phyloP scores from a whole-genome alignment of 2,797 vertebrate genomes.

The Mastacembelus armatus region DNA sequence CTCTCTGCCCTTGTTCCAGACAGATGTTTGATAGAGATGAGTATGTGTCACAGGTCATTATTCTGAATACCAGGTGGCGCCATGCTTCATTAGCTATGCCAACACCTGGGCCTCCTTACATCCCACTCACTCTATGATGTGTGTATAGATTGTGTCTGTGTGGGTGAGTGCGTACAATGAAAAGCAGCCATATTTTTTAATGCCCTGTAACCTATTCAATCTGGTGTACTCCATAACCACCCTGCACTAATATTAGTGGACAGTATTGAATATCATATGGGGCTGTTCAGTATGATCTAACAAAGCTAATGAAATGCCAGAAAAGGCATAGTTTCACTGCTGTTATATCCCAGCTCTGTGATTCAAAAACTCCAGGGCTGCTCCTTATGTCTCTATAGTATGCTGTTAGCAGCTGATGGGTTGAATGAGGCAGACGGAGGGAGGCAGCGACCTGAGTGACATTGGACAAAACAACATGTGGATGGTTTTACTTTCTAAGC shows the following conservation, averaged over 20 bases:
- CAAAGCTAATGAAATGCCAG: slow-evolving; percentile 49
- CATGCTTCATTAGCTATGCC: slow-evolving; percentile 84
- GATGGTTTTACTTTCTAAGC: slow-evolving; percentile 79
- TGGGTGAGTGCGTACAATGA: slow-evolving; percentile 48
- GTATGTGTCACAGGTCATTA: slow-evolving; percentile 86
- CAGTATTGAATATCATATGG: slow-evolving; percentile 52
- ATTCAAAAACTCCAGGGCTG: neutral
- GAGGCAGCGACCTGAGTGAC: slow-evolving; percentile 78
- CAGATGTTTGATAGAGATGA: slow-evolving; percentile 84
- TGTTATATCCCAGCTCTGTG: neutral
- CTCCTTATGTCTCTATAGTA: slow-evolving; percentile 17
- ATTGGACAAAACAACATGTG: slow-evolving; percentile 78
- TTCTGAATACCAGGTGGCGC: slow-evolving; percentile 84
- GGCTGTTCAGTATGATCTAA: slow-evolving; percentile 57
- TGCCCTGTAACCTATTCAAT: slow-evolving; percentile 68
- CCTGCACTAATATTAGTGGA: slow-evolving; percentile 59
- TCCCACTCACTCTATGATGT: slow-evolving; percentile 68
- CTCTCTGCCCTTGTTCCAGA: slow-evolving; percentile 79
- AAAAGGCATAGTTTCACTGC: slow-evolving; percentile 20
- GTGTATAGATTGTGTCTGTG: slow-evolving; percentile 53
- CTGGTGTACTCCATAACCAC: slow-evolving; percentile 48
- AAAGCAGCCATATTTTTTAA: slow-evolving; percentile 58
- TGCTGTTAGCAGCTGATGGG: slow-evolving; percentile 25
- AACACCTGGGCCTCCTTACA: slow-evolving; percentile 84
- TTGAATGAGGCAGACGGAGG: slow-evolving; percentile 49